phyloP scores from a whole-genome alignment of 2,797 vertebrate genomes.

The Megaceryle alcyon region DNA sequence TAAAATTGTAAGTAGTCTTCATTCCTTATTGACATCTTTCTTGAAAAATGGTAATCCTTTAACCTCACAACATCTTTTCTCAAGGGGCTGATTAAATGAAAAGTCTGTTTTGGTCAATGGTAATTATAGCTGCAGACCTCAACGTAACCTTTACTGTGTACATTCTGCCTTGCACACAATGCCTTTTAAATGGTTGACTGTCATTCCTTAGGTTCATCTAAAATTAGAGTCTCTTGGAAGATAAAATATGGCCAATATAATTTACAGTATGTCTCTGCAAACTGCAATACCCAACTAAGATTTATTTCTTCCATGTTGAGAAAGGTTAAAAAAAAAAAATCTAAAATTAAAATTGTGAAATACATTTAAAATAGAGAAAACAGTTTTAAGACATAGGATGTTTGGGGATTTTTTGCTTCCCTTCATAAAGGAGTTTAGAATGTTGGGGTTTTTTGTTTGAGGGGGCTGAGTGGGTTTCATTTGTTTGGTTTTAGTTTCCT shows the following conservation, averaged over 20 bases:
- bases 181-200: constrained; percentile 35
- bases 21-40: constrained; percentile 25
- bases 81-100: constrained; percentile 40
- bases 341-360: background rate
- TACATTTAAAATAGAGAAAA: background rate
- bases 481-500: background rate
- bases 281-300: background rate
- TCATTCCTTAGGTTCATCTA: constrained; percentile 42
- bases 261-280: background rate
- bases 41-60: constrained; percentile 39
- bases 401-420: background rate
- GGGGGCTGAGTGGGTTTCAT: background rate
- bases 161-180: background rate
- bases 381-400: background rate
- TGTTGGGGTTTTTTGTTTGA: background rate
- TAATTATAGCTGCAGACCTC: constrained; percentile 15
- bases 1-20: background rate
- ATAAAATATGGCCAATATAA: background rate
- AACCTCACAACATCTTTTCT: constrained; percentile 36
- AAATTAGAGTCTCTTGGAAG: constrained; percentile 24
- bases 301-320: constrained; percentile 14
- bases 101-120: constrained; percentile 3
- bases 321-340: background rate
- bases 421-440: background rate
- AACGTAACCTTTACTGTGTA: constrained; percentile 14